Evolutionary conservation across 2,888 invertebrate genomes (phyloP).

Genomic region (Itoplectis maculator): DNA sequence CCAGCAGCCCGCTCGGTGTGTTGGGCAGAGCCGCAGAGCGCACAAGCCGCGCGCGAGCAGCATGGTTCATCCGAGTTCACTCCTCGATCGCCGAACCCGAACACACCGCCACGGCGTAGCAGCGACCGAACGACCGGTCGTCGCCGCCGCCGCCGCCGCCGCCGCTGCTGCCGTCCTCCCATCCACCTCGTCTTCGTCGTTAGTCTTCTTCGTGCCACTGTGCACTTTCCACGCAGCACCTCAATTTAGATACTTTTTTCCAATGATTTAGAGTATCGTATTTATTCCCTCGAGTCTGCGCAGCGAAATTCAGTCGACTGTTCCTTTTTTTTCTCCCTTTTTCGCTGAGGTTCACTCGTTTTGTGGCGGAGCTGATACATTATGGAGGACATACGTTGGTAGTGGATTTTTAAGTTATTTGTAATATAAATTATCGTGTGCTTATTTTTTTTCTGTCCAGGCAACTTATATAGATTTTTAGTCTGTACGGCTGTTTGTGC

Average conservation of each 20-base stretch:
- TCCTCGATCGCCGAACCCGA: slow-evolving; percentile 82
- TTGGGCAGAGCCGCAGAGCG: slow-evolving; percentile 39
- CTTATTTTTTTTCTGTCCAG: too few species aligned
- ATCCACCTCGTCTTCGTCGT: slow-evolving; percentile 46
- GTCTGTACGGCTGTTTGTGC: too few species aligned
- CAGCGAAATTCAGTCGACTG: not conserved
- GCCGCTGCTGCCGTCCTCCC: too few species aligned
- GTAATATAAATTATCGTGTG: too few species aligned
- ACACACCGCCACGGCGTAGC: slow-evolving; percentile 68
- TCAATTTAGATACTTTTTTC: slow-evolving; percentile 12
- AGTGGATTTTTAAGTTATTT: not conserved
- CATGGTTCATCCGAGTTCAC: slow-evolving; percentile 83
- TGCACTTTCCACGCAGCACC: slow-evolving; percentile 42
- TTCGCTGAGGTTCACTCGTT: not conserved
- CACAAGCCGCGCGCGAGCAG: slow-evolving; percentile 54
- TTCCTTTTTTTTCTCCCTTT: not conserved
- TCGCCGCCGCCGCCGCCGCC: too few species aligned
- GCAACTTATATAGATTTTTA: too few species aligned
- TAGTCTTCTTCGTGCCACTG: slow-evolving; percentile 60
- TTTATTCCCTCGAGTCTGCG: not conserved
- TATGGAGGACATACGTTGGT: not conserved
- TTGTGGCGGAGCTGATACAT: not conserved
- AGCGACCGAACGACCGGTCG: slow-evolving; percentile 63
- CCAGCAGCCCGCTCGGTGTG: slow-evolving; percentile 46
- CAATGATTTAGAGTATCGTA: slow-evolving; percentile 18